These are phyloP conservation scores for Peromyscus leucopus DNA, from an alignment of 2,113 vertebrate species.

Conservation along the genomic window DNA sequence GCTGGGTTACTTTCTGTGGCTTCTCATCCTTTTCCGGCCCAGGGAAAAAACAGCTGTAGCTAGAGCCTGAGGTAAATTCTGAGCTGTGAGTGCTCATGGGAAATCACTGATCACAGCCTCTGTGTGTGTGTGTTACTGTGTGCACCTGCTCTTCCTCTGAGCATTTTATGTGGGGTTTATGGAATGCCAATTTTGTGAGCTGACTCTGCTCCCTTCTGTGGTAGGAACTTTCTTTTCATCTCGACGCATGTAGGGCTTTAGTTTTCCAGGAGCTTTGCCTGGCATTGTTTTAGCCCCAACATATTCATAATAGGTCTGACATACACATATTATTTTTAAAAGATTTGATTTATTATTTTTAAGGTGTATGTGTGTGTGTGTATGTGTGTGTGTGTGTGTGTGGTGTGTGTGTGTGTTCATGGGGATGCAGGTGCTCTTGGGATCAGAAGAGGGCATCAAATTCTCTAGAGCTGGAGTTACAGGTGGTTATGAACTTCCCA, in stretches of 20 bases:
- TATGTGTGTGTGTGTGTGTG: neutral
- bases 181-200: neutral
- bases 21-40: neutral
- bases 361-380: neutral
- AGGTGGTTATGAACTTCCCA: neutral
- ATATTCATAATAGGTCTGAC: neutral
- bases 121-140: neutral
- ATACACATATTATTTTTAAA: neutral
- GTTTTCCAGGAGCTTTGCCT: slow-evolving; percentile 33
- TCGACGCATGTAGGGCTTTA: neutral
- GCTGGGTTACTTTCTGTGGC: neutral
- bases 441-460: neutral
- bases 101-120: neutral
- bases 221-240: neutral
- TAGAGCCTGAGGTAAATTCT: neutral
- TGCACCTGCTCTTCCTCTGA: neutral
- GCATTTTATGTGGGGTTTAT: neutral
- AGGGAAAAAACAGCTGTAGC: neutral
- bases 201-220: neutral
- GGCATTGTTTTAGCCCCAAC: neutral
- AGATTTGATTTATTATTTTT: neutral
- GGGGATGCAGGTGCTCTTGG: neutral
- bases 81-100: neutral
- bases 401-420: neutral
- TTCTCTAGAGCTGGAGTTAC: neutral